A percentile compares a stretch with the other conserved stretches of the same genome.
Conservation (phyloP, 23 tunicate genomes). For the Clavelina lepadiformis region DNA sequence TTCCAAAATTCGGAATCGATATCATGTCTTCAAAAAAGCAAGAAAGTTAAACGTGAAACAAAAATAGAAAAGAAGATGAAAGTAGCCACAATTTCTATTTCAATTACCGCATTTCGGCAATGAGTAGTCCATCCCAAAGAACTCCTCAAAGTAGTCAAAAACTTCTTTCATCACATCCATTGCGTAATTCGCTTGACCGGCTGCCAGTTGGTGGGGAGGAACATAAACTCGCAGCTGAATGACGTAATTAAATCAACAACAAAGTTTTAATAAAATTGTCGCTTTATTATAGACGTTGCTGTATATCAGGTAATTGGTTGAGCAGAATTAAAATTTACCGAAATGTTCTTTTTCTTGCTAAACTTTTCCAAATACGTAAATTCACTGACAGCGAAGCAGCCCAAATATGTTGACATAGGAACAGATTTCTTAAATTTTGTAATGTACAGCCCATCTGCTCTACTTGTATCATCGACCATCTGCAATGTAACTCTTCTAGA, state of each 20-base stretch:
- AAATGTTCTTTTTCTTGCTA: conserved; percentile 54
- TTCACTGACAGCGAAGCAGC: conserved; percentile 82
- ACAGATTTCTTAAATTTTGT: conserved; percentile 59
- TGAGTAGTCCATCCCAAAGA: conserved; percentile 62
- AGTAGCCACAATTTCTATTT: background rate
- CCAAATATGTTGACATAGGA: conserved; percentile 84
- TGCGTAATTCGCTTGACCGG: conserved; percentile 66
- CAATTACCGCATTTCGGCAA: conserved; percentile 72
- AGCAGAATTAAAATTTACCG: too few species aligned
- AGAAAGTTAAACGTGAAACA: background rate
- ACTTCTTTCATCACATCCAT: conserved; percentile 52
- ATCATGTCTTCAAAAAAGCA: conserved; percentile 52
- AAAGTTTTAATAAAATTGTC: background rate
- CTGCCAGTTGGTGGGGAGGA: conserved; percentile 52
- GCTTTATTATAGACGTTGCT: background rate
- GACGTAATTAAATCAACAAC: background rate
- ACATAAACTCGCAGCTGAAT: conserved; percentile 70
- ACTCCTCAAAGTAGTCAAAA: conserved; percentile 72
- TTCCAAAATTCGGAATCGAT: conserved; percentile 83
- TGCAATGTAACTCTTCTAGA: too few species aligned
- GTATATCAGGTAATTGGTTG: background rate
- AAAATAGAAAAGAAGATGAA: background rate
- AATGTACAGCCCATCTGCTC: conserved; percentile 50
- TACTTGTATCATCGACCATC: too few species aligned
- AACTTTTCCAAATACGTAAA: conserved; percentile 28